These are phyloP conservation scores for Yponomeuta plumbellus DNA, from an alignment of 2,888 invertebrate genomes.

Conservation along the genomic window DNA sequence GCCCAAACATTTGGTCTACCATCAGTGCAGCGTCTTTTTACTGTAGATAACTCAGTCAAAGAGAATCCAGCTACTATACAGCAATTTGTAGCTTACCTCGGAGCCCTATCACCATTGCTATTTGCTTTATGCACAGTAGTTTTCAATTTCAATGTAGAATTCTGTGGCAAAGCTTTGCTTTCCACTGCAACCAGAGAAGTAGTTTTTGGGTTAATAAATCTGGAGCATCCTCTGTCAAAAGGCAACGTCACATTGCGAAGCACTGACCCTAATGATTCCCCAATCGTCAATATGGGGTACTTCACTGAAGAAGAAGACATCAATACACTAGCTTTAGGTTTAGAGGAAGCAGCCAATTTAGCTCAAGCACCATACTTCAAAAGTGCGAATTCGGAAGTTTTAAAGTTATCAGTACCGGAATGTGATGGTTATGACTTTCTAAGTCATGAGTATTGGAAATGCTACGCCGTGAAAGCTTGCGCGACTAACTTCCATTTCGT, in stretches of 20 bases:
- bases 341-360: neutral
- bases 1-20: neutral
- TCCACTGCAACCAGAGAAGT: neutral
- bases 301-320: constrained; percentile 4
- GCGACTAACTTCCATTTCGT: neutral
- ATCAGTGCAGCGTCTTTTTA: neutral
- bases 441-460: constrained; percentile 12
- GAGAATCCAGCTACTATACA: neutral
- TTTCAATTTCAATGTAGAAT: neutral
- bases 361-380: neutral
- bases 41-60: neutral
- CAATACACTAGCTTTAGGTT: neutral
- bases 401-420: neutral
- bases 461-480: neutral
- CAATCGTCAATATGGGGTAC: neutral
- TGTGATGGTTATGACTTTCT: neutral
- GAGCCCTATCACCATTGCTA: neutral
- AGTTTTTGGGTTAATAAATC: constrained; percentile 1
- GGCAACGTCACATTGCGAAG: constrained; percentile 7
- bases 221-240: neutral
- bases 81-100: neutral
- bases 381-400: neutral
- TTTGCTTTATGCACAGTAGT: neutral
- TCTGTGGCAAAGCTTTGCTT: neutral
- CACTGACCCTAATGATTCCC: constrained; percentile 6